Conservation (phyloP, 2,888 invertebrate species). For the Agriopis leucophaearia region DNA sequence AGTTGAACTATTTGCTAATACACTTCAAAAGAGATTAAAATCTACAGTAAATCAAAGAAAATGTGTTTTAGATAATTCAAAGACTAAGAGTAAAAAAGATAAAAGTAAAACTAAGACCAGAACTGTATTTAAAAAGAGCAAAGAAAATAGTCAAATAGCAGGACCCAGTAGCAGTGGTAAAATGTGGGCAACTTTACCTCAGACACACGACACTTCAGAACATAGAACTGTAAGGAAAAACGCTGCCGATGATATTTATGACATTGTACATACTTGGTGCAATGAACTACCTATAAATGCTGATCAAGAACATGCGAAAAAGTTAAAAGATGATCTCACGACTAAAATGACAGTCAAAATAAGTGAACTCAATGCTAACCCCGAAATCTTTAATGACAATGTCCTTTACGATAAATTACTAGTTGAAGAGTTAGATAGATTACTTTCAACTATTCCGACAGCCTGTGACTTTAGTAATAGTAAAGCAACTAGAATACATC, state of each 20-base stretch:
- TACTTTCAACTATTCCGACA: slow-evolving; percentile 54
- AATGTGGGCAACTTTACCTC: slow-evolving; percentile 38
- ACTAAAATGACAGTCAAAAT: slow-evolving; percentile 67
- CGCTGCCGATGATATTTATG: slow-evolving; percentile 61
- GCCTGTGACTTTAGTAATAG: slow-evolving; percentile 50
- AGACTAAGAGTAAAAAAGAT: slow-evolving; percentile 31
- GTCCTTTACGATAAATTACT: slow-evolving; percentile 58
- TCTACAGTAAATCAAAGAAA: slow-evolving; percentile 56
- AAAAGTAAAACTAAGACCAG: slow-evolving; percentile 39
- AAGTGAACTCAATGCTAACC: slow-evolving; percentile 63
- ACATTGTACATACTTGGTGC: slow-evolving; percentile 67
- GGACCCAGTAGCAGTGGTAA: slow-evolving; percentile 46
- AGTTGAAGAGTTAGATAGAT: slow-evolving; percentile 60
- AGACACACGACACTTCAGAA: slow-evolving; percentile 3
- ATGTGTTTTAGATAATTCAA: slow-evolving; percentile 46
- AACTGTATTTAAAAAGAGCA: slow-evolving; percentile 32
- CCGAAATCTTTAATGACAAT: slow-evolving; percentile 60
- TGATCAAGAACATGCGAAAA: slow-evolving; percentile 47
- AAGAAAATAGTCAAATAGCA: slow-evolving; percentile 49
- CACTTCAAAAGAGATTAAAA: slow-evolving; percentile 58
- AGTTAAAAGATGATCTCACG: slow-evolving; percentile 55
- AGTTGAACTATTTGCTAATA: slow-evolving; percentile 51
- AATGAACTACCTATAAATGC: slow-evolving; percentile 57
- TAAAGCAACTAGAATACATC: slow-evolving; percentile 53
- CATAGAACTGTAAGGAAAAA: slow-evolving; percentile 47